Base-by-base conservation (phyloP, 1,140 invertebrate species). In the Diabrotica virgifera region DNA sequence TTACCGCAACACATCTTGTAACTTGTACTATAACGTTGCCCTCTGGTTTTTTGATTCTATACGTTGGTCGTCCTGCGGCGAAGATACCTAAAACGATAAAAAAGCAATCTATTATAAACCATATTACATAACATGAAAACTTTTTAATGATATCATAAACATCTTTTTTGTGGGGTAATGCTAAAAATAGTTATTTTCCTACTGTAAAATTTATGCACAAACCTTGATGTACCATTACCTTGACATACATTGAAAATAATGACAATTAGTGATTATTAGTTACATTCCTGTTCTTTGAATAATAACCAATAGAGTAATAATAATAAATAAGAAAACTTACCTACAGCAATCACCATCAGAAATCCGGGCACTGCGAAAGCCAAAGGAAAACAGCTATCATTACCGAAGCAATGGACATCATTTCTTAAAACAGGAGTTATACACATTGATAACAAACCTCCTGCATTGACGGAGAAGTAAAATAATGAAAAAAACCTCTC, bases 381-480 rank as follows among this genome's bases (percentile, higher is more conserved):
- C 60, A 98, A 76, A 0, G 94, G 89, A 76, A 92, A 98, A 75
- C 96, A 99, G 53, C 86, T 85, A 6, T 88, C 84, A 2, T 89
- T 83, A 0, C 86, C 91, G 70, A 96, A 93, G 77, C 96, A 98
- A 24, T 88, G 77, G 0, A 95, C 85, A 73, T 94, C 89, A 51
- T 89, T 86, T 66, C 92, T 86, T 5, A 99, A 79, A 36, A 95
- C 85, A 0, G 96, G 96, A 0, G 95, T 97, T 0, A 98, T 69
- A 55, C 95, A 89, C 0, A 92, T 96, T 0, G 95, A 97, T 11
- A 98, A 83, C 53, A 96, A 84, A 67, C 92, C 94, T 5, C 96
- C 96, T 2, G 91, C 86, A 75, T 98, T 97, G 71, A 98, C 97
- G 36, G 93, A 85, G 71, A 97, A 94, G 81, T 97, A 97, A 78